Percentiles rank a stretch among this genome's conserved stretches.
These are phyloP conservation scores for Semnornis frantzii DNA, from an alignment of 2,113 vertebrate genomes.

Conservation along the genomic window DNA sequence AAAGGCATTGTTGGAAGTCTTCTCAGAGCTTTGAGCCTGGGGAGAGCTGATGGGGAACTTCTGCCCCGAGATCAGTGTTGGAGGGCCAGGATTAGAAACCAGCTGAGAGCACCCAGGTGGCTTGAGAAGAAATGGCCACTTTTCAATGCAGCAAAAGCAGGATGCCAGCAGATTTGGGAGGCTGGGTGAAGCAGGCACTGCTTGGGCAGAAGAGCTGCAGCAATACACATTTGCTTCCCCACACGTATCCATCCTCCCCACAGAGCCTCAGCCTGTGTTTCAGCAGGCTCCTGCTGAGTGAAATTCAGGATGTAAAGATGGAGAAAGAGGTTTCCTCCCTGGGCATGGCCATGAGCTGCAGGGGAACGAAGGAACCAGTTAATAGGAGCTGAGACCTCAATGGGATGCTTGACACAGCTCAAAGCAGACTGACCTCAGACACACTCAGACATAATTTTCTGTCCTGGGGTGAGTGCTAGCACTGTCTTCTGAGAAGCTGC, in stretches of 20 bases:
- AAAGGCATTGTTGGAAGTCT: background rate
- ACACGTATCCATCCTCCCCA: background rate
- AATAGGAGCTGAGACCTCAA: background rate
- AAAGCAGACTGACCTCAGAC: constrained; percentile 21
- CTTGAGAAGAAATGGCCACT: background rate
- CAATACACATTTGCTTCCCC: background rate
- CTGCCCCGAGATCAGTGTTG: background rate
- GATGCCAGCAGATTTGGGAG: background rate
- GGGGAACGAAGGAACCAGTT: background rate
- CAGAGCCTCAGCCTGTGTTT: background rate
- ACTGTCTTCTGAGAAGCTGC: background rate
- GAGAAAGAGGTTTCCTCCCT: background rate
- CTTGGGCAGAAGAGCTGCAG: background rate
- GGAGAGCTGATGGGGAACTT: background rate
- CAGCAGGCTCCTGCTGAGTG: background rate
- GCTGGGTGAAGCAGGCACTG: background rate
- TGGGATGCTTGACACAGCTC: background rate
- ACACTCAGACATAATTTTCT: background rate
- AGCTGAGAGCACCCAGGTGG: background rate
- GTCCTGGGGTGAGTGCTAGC: background rate
- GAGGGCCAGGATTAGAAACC: background rate
- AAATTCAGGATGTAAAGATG: background rate
- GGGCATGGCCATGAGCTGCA: background rate
- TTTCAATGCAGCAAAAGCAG: background rate
- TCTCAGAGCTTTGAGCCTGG: background rate